Evolutionary conservation across 1,140 invertebrate species (phyloP), one percentile per base, ranked within the genome.

Genomic region (Theocolax elegans): DNA sequence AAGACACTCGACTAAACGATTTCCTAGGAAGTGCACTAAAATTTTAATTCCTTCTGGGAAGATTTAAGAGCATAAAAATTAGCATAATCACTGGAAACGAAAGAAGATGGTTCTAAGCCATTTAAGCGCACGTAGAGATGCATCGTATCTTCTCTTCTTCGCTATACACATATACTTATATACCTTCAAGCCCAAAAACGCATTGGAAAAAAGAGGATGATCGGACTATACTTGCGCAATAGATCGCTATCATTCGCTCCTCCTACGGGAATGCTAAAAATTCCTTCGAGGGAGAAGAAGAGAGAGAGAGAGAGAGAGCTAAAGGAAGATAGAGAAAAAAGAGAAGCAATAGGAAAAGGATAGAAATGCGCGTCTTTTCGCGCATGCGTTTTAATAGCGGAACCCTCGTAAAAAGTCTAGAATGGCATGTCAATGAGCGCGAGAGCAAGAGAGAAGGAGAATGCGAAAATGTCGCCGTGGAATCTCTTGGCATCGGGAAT

Each of bases 401-500:
- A 40, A 40, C 72, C 40, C 54, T 73, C 71, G 66, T 66, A 74
- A 76, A 75, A 72, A 74, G 49, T 54, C 49, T 31, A 56, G 63
- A 75, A 73, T 49, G 63, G 67, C 72, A 70, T 74, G 71, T 75
- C 75, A 75, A 76, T 78, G 74, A 74, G 58, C 42, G 62, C 60
- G 48, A 67, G 68, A 4, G 35, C 54, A 54, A 29, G 68, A 27
- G 65, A 49, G 72, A 56, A 48, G 48, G 53, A 59, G 15, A n/a
- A 46, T 46, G 19, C 13, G 2, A 51, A 51, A 51, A 25, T n/a
- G n/a, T n/a, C n/a, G n/a, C n/a, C n/a, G n/a, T n/a, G n/a, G n/a
- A n/a, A n/a, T n/a, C n/a, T n/a, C n/a, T n/a, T n/a, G n/a, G n/a
- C n/a, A n/a, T n/a, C n/a, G n/a, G n/a, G 51, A 64, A 74, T 56